A percentile compares a stretch with the other conserved stretches of the same genome.
phyloP scores from a whole-genome alignment of 2,888 invertebrate genomes.

The Listrodromus nycthemerus region DNA sequence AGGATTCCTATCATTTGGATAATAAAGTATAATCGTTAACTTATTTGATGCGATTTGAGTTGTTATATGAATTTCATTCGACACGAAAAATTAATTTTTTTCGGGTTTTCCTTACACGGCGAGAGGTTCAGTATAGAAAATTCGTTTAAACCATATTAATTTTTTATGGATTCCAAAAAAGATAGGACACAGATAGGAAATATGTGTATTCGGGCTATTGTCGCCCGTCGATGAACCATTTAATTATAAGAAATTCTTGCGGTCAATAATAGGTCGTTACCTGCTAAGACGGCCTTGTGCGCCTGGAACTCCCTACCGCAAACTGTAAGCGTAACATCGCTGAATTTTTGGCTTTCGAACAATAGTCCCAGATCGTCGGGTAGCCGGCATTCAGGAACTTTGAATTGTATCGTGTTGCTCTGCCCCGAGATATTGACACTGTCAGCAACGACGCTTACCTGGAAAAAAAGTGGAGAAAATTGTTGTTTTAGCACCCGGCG shows the following conservation, averaged over 20 bases:
- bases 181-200: too few species aligned
- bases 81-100: too few species aligned
- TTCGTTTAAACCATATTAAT: too few species aligned
- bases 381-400: slow-evolving; percentile 96
- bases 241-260: background rate
- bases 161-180: too few species aligned
- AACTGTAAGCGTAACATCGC: slow-evolving; percentile 98
- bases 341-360: slow-evolving; percentile 98
- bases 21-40: too few species aligned
- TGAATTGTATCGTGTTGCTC: slow-evolving; percentile 98
- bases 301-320: slow-evolving; percentile 96
- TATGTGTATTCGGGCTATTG: background rate
- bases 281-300: slow-evolving; percentile 98
- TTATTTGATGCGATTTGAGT: too few species aligned
- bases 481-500: slow-evolving; percentile 56
- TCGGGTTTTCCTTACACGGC: too few species aligned
- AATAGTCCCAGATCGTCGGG: slow-evolving; percentile 98
- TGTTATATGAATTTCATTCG: too few species aligned
- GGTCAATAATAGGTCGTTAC: slow-evolving; percentile 66
- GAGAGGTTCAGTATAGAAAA: too few species aligned
- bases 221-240: background rate
- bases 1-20: background rate
- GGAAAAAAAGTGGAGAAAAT: slow-evolving; percentile 64
- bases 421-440: slow-evolving; percentile 99
- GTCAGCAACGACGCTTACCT: slow-evolving; percentile 98